Base-by-base conservation (phyloP, 2,888 invertebrate genomes). In the Morpho helenor region DNA sequence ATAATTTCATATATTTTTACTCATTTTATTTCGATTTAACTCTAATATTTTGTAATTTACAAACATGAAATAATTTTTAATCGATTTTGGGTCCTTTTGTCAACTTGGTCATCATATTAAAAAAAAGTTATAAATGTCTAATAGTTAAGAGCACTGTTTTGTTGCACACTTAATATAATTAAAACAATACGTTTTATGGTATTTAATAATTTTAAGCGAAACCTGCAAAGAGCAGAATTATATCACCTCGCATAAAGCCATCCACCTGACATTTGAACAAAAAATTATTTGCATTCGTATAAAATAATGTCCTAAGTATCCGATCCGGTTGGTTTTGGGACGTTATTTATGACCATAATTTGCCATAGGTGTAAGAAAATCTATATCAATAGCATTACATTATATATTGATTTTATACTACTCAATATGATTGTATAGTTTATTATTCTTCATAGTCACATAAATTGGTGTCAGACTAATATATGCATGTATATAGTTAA, bases 191-290 rank as follows among this genome's bases (percentile, higher is more conserved):
- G 5, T 31, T 31, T 31, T 31, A 31, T 31, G 5, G 5, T 5
- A 31, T 31, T 31, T 31, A 1, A 31, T 31, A 31, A 31, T 31
- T 31, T 31, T 31, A 31, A 31, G 31, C 3, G 5, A 31, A 31
- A 31, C 31, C 31, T 3, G 31, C 3, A 31, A 31, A 31, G 31
- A 31, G 31, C 31, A 31, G 31, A 22, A 51, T 51, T 47, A 43
- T 40, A 46, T 39, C 4, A 9, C 57, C 8, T 52, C 3, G 65
- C 54, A 65, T 62, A 61, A 46, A 7, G 31, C 52, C 57, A 49
- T 67, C 66, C 67, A 66, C 55, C 55, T 67, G 67, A 69, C 62
- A 69, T 68, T 67, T 62, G 52, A 61, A 64, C 57, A 63, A 61
- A 67, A 65, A 53, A 46, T 60, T 66, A 66, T 69, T 68, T 63